phyloP scores from a whole-genome alignment of 2,888 invertebrate genomes.

The Acleris sparsana region DNA sequence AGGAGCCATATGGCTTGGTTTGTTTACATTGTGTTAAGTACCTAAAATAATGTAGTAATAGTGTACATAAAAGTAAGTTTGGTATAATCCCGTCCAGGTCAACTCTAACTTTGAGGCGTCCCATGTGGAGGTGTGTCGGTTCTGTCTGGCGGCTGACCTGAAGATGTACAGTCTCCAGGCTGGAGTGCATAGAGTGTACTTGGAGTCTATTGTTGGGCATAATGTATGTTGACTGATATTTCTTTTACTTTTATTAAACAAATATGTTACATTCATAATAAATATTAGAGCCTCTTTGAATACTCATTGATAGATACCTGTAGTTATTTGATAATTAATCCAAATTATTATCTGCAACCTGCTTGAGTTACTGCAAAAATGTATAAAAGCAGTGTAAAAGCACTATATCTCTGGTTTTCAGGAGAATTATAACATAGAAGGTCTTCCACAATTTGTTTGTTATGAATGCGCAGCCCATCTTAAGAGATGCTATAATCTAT shows the following conservation, averaged over 20 bases:
- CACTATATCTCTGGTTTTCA: slow-evolving; percentile 30
- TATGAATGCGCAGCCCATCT: slow-evolving; percentile 49
- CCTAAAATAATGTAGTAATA: background rate
- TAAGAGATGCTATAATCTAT: slow-evolving; percentile 45
- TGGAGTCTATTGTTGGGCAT: slow-evolving; percentile 43
- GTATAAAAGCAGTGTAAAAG: no score
- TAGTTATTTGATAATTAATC: no score
- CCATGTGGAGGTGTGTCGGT: slow-evolving; percentile 47
- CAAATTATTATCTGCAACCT: no score
- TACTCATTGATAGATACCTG: no score
- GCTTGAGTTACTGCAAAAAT: no score
- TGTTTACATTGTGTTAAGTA: background rate
- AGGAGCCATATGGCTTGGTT: no score
- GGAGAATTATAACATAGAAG: slow-evolving; percentile 45
- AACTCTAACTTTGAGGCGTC: slow-evolving; percentile 50
- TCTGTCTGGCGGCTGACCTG: slow-evolving; percentile 48
- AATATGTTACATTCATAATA: no score
- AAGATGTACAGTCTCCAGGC: slow-evolving; percentile 44
- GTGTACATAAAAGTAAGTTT: background rate
- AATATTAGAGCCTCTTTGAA: no score
- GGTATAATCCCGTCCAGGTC: slow-evolving; percentile 36
- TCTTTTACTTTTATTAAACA: no score
- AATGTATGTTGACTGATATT: slow-evolving; percentile 37
- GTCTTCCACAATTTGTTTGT: slow-evolving; percentile 51
- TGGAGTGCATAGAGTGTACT: slow-evolving; percentile 41